Base-by-base conservation (phyloP, 2,888 invertebrate species). In the Sarcophaga rosellei region DNA sequence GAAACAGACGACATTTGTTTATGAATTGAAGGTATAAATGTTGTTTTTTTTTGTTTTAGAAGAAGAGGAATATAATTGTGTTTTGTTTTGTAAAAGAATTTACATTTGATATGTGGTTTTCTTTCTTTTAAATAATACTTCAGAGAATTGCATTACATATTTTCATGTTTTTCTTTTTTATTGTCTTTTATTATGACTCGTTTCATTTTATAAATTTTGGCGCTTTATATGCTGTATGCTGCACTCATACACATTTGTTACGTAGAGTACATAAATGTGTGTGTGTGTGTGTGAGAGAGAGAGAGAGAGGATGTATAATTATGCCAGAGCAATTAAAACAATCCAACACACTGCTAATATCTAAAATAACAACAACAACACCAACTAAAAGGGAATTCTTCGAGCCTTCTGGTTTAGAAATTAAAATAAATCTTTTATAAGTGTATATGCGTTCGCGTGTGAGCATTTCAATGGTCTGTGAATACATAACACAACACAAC, bases 101-200 rank as follows among this genome's bases (percentile, higher is more conserved):
- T 1, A 35, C 8, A 2, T 35, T 35, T 35, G 35, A 2, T 35
- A 35, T 0, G 1, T 35, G 8, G 10, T 10, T 35, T 35, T 10
- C 8, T 6, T 35, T 35, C 8, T 35, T 35, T 35, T 10, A 35
- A 35, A 35, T 10, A 35, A 35, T 35, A 35, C 35, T 35, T 35
- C 6, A 11, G 84, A 77, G 88, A 77, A 75, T 86, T 86, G 47
- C 76, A 81, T 74, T 78, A n/a, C n/a, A n/a, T n/a, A 82, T 82
- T 81, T 84, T 80, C 68, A 72, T 62, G 74, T 72, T 44, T 66
- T 47, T 78, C 68, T 74, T 44, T 74, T 44, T 69, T 63, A 74
- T 77, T 62, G 21, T 69, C 35, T 61, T 47, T 70, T 68, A 63
- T 44, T 10, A 17, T 57, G 17, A 44, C 11, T 15, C 3, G 2